phyloP scores from a whole-genome alignment of 1,140 invertebrate species.

The Harpegnathos saltator region DNA sequence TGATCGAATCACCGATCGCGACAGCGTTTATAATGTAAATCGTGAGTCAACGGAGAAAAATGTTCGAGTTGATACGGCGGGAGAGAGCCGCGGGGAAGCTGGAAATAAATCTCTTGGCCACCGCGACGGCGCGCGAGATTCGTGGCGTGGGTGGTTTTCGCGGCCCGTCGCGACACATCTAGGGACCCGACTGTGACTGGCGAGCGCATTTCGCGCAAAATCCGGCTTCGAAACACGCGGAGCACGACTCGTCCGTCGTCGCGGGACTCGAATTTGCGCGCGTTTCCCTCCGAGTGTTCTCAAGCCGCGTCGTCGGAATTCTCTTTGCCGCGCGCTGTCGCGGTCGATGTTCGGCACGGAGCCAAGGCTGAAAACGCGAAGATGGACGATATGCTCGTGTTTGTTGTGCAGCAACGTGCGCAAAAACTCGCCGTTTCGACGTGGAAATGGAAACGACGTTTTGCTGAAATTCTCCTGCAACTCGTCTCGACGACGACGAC shows the following conservation, averaged over 20 bases:
- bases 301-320: background rate
- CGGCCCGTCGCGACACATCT: background rate
- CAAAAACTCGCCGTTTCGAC: background rate
- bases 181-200: conserved; percentile 1
- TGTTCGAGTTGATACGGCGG: too few species aligned
- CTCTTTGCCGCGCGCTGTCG: conserved; percentile 5
- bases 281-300: conserved; percentile 10
- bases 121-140: too few species aligned
- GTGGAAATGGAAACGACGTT: too few species aligned
- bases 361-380: conserved; percentile 25
- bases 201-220: background rate
- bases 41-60: too few species aligned
- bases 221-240: conserved; percentile 26
- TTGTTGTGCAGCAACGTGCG: conserved; percentile 4
- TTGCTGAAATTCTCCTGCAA: too few species aligned
- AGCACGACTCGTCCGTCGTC: background rate
- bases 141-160: too few species aligned
- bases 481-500: too few species aligned
- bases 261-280: conserved; percentile 10
- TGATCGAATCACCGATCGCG: too few species aligned
- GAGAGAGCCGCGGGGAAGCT: too few species aligned
- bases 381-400: too few species aligned
- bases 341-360: background rate
- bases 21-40: too few species aligned
- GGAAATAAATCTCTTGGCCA: too few species aligned